A percentile compares a stretch with the other conserved stretches of the same genome.
Conservation (phyloP, 53 echinoderm and acorn worm genomes). For the Zoroaster sp. region DNA sequence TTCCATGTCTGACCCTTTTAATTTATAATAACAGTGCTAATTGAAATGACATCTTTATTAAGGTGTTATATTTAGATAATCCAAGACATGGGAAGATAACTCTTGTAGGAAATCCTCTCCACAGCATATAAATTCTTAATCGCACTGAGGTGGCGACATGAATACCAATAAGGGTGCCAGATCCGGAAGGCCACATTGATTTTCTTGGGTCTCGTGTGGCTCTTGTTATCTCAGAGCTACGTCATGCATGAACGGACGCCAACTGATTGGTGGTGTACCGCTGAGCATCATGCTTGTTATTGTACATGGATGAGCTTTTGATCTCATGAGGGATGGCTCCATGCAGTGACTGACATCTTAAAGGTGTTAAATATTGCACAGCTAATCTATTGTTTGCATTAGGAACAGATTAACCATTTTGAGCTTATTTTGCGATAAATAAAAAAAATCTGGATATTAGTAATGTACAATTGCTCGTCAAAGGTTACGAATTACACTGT, state of each 20-base stretch:
- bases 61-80: neutral
- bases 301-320: neutral
- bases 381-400: neutral
- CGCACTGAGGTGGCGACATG: conserved; percentile 1
- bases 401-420: conserved; percentile 10
- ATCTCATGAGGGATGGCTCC: conserved; percentile 6
- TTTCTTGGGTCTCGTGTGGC: neutral
- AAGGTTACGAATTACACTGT: no score
- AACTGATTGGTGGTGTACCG: neutral
- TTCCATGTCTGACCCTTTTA: neutral
- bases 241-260: conserved; percentile 7
- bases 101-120: neutral
- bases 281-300: conserved; percentile 19
- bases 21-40: neutral
- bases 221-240: neutral
- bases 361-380: conserved; percentile 23
- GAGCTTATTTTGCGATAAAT: neutral
- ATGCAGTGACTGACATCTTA: neutral
- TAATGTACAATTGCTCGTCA: no score
- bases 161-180: conserved; percentile 36
- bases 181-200: conserved; percentile 55
- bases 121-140: conserved; percentile 33
- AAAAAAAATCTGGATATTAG: neutral
- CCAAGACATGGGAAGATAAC: neutral
- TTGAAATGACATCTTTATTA: neutral